Conservation (phyloP, 2,888 invertebrate species). For the Standfussiana lucernea region DNA sequence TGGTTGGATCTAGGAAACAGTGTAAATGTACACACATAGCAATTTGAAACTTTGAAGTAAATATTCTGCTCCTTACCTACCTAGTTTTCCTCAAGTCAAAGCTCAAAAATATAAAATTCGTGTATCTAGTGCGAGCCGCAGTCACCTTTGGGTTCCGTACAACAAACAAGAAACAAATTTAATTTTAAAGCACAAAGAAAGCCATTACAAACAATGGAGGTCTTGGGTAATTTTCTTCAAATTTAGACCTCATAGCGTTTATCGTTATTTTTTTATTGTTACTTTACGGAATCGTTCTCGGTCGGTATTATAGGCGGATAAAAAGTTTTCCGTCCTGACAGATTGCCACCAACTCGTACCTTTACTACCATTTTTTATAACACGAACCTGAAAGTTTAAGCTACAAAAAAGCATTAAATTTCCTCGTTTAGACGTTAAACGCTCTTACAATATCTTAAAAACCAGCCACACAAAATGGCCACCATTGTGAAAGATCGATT, state of each 20-base stretch:
- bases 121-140: constrained; percentile 7
- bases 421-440: neutral
- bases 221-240: constrained; percentile 59
- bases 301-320: constrained; percentile 45
- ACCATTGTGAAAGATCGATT: neutral
- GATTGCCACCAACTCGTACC: constrained; percentile 38
- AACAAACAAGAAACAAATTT: constrained; percentile 47
- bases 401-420: constrained; percentile 16
- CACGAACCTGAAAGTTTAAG: constrained; percentile 14
- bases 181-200: constrained; percentile 61
- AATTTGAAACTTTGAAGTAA: neutral
- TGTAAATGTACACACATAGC: constrained; percentile 3
- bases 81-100: constrained; percentile 21
- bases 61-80: neutral
- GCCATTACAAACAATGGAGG: constrained; percentile 52
- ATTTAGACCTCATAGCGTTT: constrained; percentile 61
- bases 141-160: constrained; percentile 18
- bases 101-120: constrained; percentile 41
- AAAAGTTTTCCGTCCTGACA: constrained; percentile 57
- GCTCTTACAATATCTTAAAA: neutral
- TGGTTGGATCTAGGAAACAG: neutral
- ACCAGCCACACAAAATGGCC: neutral
- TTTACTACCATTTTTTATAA: constrained; percentile 42
- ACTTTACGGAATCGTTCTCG: constrained; percentile 53
- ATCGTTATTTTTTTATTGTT: constrained; percentile 64